These are phyloP conservation scores for Coenobita brevimanus DNA, from an alignment of 1,140 invertebrate species.

Conservation along the genomic window DNA sequence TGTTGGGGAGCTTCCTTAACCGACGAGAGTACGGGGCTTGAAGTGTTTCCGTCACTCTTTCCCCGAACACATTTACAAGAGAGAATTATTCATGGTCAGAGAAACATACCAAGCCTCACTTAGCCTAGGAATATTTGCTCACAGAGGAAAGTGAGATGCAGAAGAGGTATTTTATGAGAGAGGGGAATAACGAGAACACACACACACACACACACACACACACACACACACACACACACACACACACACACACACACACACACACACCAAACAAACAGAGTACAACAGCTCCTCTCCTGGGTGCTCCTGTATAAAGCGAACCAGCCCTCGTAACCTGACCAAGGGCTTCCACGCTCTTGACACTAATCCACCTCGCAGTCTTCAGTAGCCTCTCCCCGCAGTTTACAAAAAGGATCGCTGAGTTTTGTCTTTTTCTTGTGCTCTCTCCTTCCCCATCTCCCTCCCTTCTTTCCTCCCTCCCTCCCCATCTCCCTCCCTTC, in stretches of 20 bases:
- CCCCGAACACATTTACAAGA: too few relatives aligned
- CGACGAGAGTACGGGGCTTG: too few relatives aligned
- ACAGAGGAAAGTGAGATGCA: too few relatives aligned
- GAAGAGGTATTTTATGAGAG: too few relatives aligned
- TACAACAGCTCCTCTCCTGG: too few relatives aligned
- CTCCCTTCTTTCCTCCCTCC: not conserved
- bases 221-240: conserved; percentile 4
- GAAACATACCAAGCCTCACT: too few relatives aligned
- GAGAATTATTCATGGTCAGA: too few relatives aligned
- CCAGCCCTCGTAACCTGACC: conserved; percentile 48
- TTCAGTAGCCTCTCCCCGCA: conserved; percentile 44
- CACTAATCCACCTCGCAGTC: conserved; percentile 47
- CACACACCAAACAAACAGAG: not conserved
- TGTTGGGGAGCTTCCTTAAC: too few relatives aligned
- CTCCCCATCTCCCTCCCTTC: not conserved
- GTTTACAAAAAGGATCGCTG: conserved; percentile 56
- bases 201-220: conserved; percentile 8
- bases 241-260: not conserved
- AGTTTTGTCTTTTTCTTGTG: conserved; percentile 56
- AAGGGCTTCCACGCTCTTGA: conserved; percentile 39
- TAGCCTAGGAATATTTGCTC: too few relatives aligned
- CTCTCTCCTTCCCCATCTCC: not conserved
- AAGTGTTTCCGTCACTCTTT: too few relatives aligned
- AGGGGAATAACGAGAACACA: not conserved
- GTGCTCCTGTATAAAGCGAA: not conserved